phyloP scores from a whole-genome alignment of 2,113 vertebrate genomes.

The Heteronetta atricapilla region DNA sequence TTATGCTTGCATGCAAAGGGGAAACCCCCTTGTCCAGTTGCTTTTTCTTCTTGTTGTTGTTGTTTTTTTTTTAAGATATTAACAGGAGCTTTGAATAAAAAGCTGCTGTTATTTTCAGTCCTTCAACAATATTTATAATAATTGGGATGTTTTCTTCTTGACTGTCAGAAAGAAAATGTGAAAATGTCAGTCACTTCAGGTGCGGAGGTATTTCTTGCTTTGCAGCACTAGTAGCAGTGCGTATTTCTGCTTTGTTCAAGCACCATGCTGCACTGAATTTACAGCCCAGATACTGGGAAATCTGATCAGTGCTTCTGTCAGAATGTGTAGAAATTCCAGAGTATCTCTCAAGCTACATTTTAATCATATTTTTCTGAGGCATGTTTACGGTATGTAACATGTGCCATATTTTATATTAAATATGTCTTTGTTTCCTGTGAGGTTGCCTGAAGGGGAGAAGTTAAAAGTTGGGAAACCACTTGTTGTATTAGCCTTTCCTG shows the following conservation, averaged over 20 bases:
- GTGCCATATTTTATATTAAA: neutral
- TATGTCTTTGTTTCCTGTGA: neutral
- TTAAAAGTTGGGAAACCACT: neutral
- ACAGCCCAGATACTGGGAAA: neutral
- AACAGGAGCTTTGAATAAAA: neutral
- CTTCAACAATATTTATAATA: neutral
- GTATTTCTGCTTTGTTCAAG: neutral
- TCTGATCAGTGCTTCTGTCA: neutral
- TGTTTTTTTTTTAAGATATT: neutral
- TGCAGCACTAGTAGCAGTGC: neutral
- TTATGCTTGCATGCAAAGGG: neutral
- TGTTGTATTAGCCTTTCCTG: neutral
- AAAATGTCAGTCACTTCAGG: neutral
- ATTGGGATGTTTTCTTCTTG: neutral
- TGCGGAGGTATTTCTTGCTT: neutral
- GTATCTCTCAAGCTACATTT: neutral
- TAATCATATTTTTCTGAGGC: neutral
- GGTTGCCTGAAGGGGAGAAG: neutral
- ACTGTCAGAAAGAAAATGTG: neutral
- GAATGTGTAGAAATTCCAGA: neutral
- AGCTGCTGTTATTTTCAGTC: neutral
- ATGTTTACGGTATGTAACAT: neutral
- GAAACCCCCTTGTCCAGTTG: neutral
- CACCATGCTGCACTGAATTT: neutral
- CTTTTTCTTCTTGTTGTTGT: no score